These are phyloP conservation scores for Siphamia tubifer DNA, from an alignment of 2,113 vertebrate genomes.

Conservation along the genomic window DNA sequence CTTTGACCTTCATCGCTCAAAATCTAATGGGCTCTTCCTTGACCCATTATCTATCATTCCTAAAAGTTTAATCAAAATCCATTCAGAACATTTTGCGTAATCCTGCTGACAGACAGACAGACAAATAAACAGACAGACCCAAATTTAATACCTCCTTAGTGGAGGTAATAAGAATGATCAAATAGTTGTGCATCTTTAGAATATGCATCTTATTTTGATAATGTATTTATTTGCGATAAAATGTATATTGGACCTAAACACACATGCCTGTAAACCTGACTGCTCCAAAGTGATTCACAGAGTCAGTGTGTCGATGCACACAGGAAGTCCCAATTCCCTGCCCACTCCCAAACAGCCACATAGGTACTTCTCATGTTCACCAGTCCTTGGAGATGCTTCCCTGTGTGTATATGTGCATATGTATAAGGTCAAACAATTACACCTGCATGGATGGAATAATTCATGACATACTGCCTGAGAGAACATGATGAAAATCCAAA, in stretches of 20 bases:
- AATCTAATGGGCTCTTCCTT: no score
- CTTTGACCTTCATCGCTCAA: no score
- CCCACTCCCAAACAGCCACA: constrained; percentile 43
- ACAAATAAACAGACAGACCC: no score
- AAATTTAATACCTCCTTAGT: no score
- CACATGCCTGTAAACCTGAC: not conserved
- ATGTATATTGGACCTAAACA: not conserved
- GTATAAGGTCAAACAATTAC: constrained; percentile 9
- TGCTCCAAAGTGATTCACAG: constrained; percentile 34
- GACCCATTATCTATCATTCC: no score
- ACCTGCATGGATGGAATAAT: no score
- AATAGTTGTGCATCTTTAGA: no score
- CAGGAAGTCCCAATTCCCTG: constrained; percentile 64
- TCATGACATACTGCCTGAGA: not conserved
- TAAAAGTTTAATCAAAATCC: no score
- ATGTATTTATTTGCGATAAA: not conserved
- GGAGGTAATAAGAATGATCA: no score
- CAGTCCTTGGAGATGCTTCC: constrained; percentile 37
- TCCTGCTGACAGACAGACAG: no score
- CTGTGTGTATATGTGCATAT: not conserved
- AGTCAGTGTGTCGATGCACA: constrained; percentile 39
- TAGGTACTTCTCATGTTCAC: constrained; percentile 35
- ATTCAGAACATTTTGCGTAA: no score
- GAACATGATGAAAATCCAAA: no score
- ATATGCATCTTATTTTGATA: not conserved